phyloP scores from a whole-genome alignment of 2,888 invertebrate genomes.

The Slavum lentiscoides region DNA sequence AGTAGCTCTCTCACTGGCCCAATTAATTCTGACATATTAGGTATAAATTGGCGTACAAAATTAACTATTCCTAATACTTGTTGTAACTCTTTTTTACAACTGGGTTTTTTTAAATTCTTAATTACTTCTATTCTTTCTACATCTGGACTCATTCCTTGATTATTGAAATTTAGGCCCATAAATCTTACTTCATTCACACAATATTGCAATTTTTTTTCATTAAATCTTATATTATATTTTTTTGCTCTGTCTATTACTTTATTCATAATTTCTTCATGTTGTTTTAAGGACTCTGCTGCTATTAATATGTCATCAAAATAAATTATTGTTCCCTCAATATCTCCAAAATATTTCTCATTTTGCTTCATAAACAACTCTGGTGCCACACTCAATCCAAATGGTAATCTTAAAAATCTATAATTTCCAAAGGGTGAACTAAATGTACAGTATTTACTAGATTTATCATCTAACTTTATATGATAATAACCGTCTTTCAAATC shows the following conservation, averaged over 20 bases:
- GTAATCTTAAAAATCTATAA: constrained; percentile 54
- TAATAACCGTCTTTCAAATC: constrained; percentile 55
- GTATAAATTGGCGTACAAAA: too few species aligned
- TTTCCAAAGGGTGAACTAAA: constrained; percentile 56
- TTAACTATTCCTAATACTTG: too few species aligned
- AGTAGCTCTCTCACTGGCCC: constrained; percentile 54
- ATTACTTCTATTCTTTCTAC: too few species aligned
- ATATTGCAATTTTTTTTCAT: constrained; percentile 50
- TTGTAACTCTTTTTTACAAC: constrained; percentile 53
- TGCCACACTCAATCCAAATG: constrained; percentile 55
- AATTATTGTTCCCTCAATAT: background rate
- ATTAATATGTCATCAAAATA: constrained; percentile 46
- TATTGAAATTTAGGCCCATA: constrained; percentile 47
- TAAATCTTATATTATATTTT: constrained; percentile 54
- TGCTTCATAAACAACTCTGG: constrained; percentile 54
- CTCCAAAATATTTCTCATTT: constrained; percentile 13
- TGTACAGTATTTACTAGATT: constrained; percentile 54
- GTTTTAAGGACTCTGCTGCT: constrained; percentile 24
- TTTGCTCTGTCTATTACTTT: constrained; percentile 53
- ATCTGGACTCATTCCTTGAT: too few species aligned
- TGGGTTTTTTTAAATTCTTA: constrained; percentile 43
- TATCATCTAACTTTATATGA: constrained; percentile 55
- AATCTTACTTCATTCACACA: too few species aligned
- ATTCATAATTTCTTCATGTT: constrained; percentile 53
- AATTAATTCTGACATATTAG: constrained; percentile 54